Evolutionary conservation across 2,113 vertebrate genomes (phyloP).

Genomic region (Rhinolophus sinicus): DNA sequence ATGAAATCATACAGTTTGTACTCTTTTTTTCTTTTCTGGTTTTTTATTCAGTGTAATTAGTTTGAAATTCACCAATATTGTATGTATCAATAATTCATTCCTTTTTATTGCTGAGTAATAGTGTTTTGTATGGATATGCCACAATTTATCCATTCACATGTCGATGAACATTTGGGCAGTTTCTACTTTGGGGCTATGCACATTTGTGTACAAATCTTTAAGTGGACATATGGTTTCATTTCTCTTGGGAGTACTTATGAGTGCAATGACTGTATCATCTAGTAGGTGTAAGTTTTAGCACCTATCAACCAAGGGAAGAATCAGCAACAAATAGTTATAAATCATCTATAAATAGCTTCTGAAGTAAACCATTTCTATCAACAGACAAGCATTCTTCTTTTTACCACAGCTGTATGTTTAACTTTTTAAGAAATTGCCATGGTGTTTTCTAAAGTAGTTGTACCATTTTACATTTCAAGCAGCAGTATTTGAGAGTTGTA

Average conservation of each 20-base stretch:
- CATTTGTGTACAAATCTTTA: neutral
- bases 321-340: neutral
- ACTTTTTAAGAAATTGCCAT: constrained; percentile 11
- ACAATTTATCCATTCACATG: neutral
- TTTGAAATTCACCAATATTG: neutral
- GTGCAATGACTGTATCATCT: neutral
- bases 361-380: neutral
- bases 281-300: neutral
- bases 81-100: neutral
- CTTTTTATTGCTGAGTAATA: neutral
- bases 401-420: neutral
- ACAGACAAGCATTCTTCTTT: neutral
- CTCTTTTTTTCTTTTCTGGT: neutral
- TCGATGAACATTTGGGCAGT: neutral
- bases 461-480: neutral
- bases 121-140: neutral
- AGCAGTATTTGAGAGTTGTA: neutral
- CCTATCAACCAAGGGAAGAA: constrained; percentile 1
- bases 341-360: constrained; percentile 12
- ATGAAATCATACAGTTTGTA: neutral
- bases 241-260: neutral
- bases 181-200: neutral
- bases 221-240: neutral
- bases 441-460: neutral
- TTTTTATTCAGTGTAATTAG: constrained; percentile 28